Base-by-base conservation (phyloP, 2,888 invertebrate species). In the Plusia festucae region DNA sequence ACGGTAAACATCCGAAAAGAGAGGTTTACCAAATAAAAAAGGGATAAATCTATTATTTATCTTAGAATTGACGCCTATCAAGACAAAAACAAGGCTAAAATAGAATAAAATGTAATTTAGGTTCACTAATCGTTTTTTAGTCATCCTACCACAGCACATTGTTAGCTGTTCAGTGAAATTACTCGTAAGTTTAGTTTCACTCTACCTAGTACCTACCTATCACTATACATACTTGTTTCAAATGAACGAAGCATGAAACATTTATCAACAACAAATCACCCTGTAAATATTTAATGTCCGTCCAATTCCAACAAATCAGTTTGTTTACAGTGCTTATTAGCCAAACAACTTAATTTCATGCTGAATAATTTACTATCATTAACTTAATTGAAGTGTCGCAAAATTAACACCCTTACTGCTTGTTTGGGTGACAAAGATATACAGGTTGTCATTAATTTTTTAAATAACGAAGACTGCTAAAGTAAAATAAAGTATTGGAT, bases 301-400 rank as follows among this genome's bases (percentile, higher is more conserved):
- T 54, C 20, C 40, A 69, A 68, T 72, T 70, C 52, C 68, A 61
- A 68, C 22, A 69, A 74, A 80, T 71, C 77, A 58, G 75, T 69
- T 64, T 70, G 63, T 74, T 58, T 64, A 66, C 70, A 72, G 73
- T 80, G 77, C 79, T 88, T 85, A 88, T 88, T 89, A 86, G 64
- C 58, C 62, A 69, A 86, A 87, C 82, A 63, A 85, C 80, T 73
- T 88, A 83, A 87, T 88, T 84, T 77, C 51, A 59, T 58, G 58
- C 44, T 76, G 67, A 70, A 70, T 70, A 73, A 68, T 72, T 77
- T 71, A 63, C 59, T 60, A 59, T 66, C 70, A 83, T 86, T 83
- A 78, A 71, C 66, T 60, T 80, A 82, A 81, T 82, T 74, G 62
- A 58, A 64, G 61, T 74, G 75, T 85, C 79, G 82, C 84, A 82